Conservation (phyloP, 2,888 invertebrate species). For the Phania funesta region DNA sequence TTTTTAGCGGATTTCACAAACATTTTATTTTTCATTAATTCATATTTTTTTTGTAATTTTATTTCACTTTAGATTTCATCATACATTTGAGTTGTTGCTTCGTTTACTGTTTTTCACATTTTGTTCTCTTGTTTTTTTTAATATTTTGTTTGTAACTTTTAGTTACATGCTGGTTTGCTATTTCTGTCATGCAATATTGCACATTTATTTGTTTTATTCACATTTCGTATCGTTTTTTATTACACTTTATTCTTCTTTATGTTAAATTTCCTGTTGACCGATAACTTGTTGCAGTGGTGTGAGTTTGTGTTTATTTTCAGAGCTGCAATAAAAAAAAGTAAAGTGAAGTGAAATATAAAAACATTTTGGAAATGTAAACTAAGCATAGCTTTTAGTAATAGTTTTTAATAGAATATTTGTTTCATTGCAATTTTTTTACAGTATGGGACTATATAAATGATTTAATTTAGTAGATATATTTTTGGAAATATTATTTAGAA, state of each 20-base stretch:
- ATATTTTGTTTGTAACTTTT: constrained; percentile 22
- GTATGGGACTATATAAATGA: too few species aligned
- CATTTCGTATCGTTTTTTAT: not conserved
- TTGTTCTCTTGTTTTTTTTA: not conserved
- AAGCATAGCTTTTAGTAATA: too few species aligned
- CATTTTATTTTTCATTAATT: constrained; percentile 48
- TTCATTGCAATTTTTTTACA: too few species aligned
- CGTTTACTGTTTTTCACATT: constrained; percentile 2
- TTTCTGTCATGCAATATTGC: constrained; percentile 58
- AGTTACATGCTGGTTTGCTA: constrained; percentile 14
- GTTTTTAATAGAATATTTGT: too few species aligned
- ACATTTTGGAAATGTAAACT: too few species aligned
- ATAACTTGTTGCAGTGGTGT: constrained; percentile 7
- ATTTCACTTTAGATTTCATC: constrained; percentile 3
- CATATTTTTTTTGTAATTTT: constrained; percentile 5
- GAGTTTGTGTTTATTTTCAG: not conserved
- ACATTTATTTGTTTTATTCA: constrained; percentile 45
- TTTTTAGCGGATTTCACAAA: constrained; percentile 64
- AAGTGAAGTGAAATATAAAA: not conserved
- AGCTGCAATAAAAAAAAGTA: constrained; percentile 35
- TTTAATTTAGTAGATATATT: too few species aligned
- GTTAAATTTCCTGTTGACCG: constrained; percentile 63
- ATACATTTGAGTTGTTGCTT: not conserved
- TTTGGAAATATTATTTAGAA: too few species aligned
- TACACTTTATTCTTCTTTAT: constrained; percentile 26